Base-by-base conservation (phyloP, 2,888 invertebrate species). In the Ochropleura plecta region DNA sequence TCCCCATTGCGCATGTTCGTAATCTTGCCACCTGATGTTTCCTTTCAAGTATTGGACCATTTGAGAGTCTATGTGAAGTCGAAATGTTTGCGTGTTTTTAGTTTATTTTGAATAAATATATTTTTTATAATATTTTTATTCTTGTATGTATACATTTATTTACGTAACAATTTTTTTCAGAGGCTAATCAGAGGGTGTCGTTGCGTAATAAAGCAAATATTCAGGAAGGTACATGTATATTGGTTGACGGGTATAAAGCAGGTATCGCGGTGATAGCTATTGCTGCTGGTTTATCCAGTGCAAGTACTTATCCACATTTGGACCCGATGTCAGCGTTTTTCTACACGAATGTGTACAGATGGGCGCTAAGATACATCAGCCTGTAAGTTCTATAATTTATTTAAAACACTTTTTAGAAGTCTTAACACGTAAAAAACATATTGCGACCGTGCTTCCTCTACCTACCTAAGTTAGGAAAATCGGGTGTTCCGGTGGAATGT, bases 271-370 rank as follows among this genome's bases (percentile, higher is more conserved):
- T 76, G 16, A 79, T 76, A 63, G 60, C 1, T 14, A 0, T 79
- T 51, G 55, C 71, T n/a, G 71, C 79, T 79, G 79, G 76, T 20
- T 18, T 79, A 16, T 46, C 79, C 18, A 76, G 44, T 71, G 49
- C 6, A 49, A 0, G 0, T 0, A 79, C 80, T 65, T 79, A 62
- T 53, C 78, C 67, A 48, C 81, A 76, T 40, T 53, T 70, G 14
- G 14, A 76, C 46, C 81, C 79, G 16, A 65, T 0, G 62, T 67
- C 70, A 48, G 79, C 81, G 46, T 76, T 42, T 62, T 80, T 51
- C 55, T 82, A 66, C 62, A 80, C 81, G 12, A 77, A 77, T 40
- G 12, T 57, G 40, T 81, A 81, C 63, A 78, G 81, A 78, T 81
- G 81, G 81, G 30, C 69, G 42, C 44, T 81, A 30, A 51, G 81